Evolutionary conservation across 2,797 vertebrate genomes (phyloP).

Genomic region (Peromyscus melanophrys): DNA sequence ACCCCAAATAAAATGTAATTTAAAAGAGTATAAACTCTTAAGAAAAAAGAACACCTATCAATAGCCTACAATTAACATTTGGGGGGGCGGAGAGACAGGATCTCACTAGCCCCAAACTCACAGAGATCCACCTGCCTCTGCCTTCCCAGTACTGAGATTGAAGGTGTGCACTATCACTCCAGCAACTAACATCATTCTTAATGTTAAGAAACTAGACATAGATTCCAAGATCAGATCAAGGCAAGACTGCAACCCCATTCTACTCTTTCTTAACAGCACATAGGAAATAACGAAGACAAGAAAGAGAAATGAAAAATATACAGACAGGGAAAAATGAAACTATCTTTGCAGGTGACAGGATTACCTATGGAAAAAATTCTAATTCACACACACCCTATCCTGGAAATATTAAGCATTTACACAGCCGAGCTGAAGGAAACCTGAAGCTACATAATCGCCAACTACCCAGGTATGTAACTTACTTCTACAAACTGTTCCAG

Average conservation of each 20-base stretch:
- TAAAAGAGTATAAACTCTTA: neutral
- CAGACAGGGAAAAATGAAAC: neutral
- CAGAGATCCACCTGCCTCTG: neutral
- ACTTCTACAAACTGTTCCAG: neutral
- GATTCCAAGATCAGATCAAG: neutral
- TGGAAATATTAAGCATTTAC: neutral
- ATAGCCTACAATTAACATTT: neutral
- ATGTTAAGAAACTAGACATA: neutral
- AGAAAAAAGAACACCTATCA: neutral
- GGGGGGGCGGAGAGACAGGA: neutral
- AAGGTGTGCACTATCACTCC: neutral
- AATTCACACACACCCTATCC: neutral
- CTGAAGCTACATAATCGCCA: neutral
- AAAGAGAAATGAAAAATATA: neutral
- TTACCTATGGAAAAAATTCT: too few species aligned
- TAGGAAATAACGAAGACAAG: neutral
- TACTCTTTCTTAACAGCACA: neutral
- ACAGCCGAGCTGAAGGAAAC: neutral
- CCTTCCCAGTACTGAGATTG: neutral
- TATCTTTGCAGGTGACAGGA: neutral
- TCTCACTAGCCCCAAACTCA: neutral
- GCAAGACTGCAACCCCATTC: neutral
- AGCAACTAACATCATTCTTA: neutral
- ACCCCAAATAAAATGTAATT: neutral
- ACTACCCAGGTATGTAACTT: neutral